Evolutionary conservation across 2,113 vertebrate genomes (phyloP).

Genomic region (Phyllopteryx taeniolatus): DNA sequence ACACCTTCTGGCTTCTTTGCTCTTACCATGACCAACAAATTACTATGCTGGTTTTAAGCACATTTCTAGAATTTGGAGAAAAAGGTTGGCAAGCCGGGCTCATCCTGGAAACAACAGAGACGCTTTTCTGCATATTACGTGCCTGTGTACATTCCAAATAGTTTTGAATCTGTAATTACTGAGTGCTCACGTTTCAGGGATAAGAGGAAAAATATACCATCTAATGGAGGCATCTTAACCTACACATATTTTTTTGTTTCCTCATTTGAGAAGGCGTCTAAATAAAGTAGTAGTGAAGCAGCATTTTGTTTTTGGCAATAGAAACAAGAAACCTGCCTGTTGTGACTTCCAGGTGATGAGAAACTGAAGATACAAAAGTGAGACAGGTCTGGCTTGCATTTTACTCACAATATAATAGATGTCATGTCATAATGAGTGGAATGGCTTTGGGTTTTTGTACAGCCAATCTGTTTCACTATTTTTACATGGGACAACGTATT

Average conservation of each 20-base stretch:
- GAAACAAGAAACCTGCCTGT: background rate
- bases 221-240: background rate
- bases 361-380: background rate
- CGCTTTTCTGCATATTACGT: background rate
- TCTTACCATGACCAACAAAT: background rate
- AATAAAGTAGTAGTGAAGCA: background rate
- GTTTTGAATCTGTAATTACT: background rate
- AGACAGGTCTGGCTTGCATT: conserved; percentile 3
- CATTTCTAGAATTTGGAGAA: background rate
- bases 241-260: background rate
- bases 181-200: background rate
- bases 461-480: background rate
- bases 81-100: background rate
- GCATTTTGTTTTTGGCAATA: background rate
- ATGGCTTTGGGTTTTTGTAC: background rate
- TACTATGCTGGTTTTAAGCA: background rate
- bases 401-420: conserved; percentile 7
- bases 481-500: conserved; percentile 9
- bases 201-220: background rate
- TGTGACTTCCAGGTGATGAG: background rate
- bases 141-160: background rate
- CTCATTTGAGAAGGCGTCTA: background rate
- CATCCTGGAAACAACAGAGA: background rate
- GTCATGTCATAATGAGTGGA: conserved; percentile 22
- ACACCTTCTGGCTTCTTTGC: background rate